These are phyloP conservation scores for Eidolon dupreanum DNA, from an alignment of 2,797 vertebrate species.

Conservation along the genomic window DNA sequence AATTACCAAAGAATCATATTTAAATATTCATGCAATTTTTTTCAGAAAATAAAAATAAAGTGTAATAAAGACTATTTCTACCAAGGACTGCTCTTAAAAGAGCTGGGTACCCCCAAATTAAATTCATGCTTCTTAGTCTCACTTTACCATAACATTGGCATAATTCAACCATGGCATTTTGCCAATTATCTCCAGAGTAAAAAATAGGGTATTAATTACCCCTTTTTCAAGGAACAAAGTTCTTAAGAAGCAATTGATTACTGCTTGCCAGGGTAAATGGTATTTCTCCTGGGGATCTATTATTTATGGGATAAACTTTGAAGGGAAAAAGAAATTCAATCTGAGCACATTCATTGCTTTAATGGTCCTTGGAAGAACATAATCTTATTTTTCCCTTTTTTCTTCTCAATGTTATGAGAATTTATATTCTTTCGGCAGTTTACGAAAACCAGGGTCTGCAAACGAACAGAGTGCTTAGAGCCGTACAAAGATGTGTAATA, in stretches of 20 bases:
- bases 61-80: not conserved
- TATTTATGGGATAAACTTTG: conserved; percentile 62
- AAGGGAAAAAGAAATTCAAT: conserved; percentile 21
- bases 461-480: not conserved
- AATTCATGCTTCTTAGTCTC: not conserved
- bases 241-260: conserved; percentile 68
- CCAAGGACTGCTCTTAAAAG: not conserved
- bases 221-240: conserved; percentile 40
- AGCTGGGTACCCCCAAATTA: not conserved
- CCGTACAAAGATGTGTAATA: not conserved
- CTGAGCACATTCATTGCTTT: conserved; percentile 57
- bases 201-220: conserved; percentile 41
- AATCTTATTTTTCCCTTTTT: not conserved
- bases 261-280: conserved; percentile 58
- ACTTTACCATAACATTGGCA: not conserved
- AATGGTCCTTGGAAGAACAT: not conserved
- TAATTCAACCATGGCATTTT: conserved; percentile 14
- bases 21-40: not conserved
- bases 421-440: not conserved
- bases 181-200: conserved; percentile 31
- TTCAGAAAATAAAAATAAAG: not conserved
- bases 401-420: conserved; percentile 1
- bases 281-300: conserved; percentile 50
- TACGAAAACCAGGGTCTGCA: not conserved
- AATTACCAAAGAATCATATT: not conserved